phyloP scores from a whole-genome alignment of 2,113 vertebrate species.

The Scortum barcoo region DNA sequence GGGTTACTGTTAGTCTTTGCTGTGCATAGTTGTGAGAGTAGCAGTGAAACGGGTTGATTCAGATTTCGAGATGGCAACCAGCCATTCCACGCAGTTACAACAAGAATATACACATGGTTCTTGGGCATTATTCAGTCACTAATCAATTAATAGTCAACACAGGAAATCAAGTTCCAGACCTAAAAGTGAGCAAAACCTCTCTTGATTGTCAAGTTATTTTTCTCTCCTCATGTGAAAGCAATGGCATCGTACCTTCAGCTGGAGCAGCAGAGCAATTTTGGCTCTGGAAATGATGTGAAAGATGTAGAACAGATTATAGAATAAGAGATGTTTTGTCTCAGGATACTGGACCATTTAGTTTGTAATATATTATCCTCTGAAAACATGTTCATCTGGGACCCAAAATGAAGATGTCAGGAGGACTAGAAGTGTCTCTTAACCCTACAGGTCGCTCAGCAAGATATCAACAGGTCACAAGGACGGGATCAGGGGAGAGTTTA shows the following conservation, averaged over 20 bases:
- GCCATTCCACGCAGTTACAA: slow-evolving; percentile 54
- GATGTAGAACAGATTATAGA: slow-evolving; percentile 1
- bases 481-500: not conserved
- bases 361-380: slow-evolving; percentile 39
- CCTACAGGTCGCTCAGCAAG: not conserved
- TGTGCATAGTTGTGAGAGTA: slow-evolving; percentile 47
- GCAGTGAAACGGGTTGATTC: slow-evolving; percentile 30
- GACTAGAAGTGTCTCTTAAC: slow-evolving; percentile 16
- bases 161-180: slow-evolving; percentile 9
- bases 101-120: slow-evolving; percentile 35
- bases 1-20: slow-evolving; percentile 48
- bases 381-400: not conserved
- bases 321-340: slow-evolving; percentile 52
- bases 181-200: slow-evolving; percentile 26
- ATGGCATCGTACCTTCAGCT: not conserved
- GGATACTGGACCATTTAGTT: slow-evolving; percentile 32
- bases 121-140: slow-evolving; percentile 60
- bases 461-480: not conserved
- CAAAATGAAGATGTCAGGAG: slow-evolving; percentile 13
- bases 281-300: slow-evolving; percentile 6
- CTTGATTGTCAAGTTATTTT: not conserved
- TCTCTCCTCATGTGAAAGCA: slow-evolving; percentile 33
- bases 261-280: slow-evolving; percentile 13
- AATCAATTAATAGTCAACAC: slow-evolving; percentile 1
- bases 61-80: slow-evolving; percentile 10